Evolutionary conservation across 2,888 invertebrate species (phyloP).

Genomic region (Eupithecia subfuscata): DNA sequence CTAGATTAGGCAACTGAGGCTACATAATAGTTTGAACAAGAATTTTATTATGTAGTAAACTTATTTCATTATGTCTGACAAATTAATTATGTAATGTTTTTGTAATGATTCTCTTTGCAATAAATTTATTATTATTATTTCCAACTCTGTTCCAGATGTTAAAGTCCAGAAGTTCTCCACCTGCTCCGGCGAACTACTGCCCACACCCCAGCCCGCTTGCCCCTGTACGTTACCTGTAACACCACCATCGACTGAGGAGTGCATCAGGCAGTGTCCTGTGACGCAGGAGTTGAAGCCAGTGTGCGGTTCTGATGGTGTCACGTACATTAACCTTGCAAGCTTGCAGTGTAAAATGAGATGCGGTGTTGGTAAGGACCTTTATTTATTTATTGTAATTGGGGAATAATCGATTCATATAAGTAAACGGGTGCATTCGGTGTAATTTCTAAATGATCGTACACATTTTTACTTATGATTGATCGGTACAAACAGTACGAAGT

Average conservation of each 20-base stretch:
- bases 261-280: constrained; percentile 57
- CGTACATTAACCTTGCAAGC: constrained; percentile 69
- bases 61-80: too few relatives aligned
- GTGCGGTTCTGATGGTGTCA: constrained; percentile 71
- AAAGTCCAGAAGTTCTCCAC: constrained; percentile 26
- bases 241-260: constrained; percentile 31
- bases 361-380: constrained; percentile 66
- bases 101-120: too few relatives aligned
- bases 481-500: too few relatives aligned
- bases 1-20: too few relatives aligned
- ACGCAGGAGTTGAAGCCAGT: constrained; percentile 72
- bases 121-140: too few relatives aligned
- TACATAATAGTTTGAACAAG: too few relatives aligned
- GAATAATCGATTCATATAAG: background rate
- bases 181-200: constrained; percentile 19
- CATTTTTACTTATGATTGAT: too few relatives aligned
- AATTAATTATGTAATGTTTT: too few relatives aligned
- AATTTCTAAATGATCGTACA: too few relatives aligned
- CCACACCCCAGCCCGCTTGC: background rate
- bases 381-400: background rate
- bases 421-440: too few relatives aligned
- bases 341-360: constrained; percentile 70
- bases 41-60: too few relatives aligned
- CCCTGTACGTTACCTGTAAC: constrained; percentile 7
- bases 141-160: constrained; percentile 28